These are phyloP conservation scores for Torymus tubicola DNA, from an alignment of 2,888 invertebrate species.

Conservation along the genomic window DNA sequence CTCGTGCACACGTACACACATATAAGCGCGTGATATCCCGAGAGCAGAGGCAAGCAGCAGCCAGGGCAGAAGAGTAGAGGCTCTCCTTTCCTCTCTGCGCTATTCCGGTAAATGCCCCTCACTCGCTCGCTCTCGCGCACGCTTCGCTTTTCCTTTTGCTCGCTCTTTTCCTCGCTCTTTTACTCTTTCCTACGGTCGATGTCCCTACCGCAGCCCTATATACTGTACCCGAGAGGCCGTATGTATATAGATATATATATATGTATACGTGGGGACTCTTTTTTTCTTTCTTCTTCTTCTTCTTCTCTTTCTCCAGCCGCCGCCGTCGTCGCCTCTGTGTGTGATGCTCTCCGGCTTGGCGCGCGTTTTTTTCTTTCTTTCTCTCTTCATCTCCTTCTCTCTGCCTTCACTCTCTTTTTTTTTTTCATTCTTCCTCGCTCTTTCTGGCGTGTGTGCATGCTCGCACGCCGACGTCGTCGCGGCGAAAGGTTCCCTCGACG, in stretches of 20 bases:
- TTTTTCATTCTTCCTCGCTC: no score
- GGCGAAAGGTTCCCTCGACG: no score
- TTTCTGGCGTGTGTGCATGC: no score
- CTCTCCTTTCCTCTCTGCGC: slow-evolving; percentile 23
- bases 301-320: slow-evolving; percentile 7
- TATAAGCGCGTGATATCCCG: slow-evolving; percentile 16
- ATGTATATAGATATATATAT: background rate
- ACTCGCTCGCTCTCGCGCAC: slow-evolving; percentile 3
- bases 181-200: slow-evolving; percentile 49
- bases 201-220: slow-evolving; percentile 49
- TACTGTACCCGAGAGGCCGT: background rate
- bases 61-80: background rate
- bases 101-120: slow-evolving; percentile 54
- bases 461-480: no score
- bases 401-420: no score
- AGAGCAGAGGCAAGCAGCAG: no score
- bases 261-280: background rate
- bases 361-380: background rate
- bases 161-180: slow-evolving; percentile 46
- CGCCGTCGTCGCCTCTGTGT: background rate
- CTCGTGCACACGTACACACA: slow-evolving; percentile 16
- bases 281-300: slow-evolving; percentile 22
- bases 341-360: background rate
- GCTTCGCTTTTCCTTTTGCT: slow-evolving; percentile 52
- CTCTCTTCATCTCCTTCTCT: no score